phyloP scores from a whole-genome alignment of 2,113 vertebrate species.

The Phoenicopterus ruber region DNA sequence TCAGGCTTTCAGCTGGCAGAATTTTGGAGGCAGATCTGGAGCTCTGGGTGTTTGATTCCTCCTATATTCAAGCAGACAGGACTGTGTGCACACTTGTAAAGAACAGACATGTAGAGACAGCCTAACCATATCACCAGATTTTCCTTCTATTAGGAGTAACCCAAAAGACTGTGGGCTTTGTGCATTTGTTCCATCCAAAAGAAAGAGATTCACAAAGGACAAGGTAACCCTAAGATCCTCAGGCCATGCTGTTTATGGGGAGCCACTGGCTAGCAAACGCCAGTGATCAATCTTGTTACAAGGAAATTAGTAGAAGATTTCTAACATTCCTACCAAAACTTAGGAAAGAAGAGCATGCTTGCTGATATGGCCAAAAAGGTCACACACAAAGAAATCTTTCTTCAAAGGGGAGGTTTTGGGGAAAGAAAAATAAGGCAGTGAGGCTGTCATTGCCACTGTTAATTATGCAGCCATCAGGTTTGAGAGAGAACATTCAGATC shows the following conservation, averaged over 20 bases:
- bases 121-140: accelerated
- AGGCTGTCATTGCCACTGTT: neutral
- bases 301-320: neutral
- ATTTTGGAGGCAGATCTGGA: neutral
- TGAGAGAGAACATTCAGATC: neutral
- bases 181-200: neutral
- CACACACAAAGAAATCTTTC: neutral
- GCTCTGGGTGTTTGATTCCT: neutral
- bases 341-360: neutral
- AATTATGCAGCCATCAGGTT: neutral
- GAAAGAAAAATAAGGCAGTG: neutral
- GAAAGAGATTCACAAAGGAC: neutral
- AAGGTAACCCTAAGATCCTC: neutral
- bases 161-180: neutral
- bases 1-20: neutral
- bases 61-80: neutral
- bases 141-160: neutral
- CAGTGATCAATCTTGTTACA: neutral
- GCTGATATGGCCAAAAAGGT: neutral
- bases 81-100: neutral
- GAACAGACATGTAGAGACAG: neutral
- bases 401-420: neutral
- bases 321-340: neutral
- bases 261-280: neutral
- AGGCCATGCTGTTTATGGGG: neutral